Base-by-base conservation (phyloP, 2,888 invertebrate species). In the Drosophila mulleri region DNA sequence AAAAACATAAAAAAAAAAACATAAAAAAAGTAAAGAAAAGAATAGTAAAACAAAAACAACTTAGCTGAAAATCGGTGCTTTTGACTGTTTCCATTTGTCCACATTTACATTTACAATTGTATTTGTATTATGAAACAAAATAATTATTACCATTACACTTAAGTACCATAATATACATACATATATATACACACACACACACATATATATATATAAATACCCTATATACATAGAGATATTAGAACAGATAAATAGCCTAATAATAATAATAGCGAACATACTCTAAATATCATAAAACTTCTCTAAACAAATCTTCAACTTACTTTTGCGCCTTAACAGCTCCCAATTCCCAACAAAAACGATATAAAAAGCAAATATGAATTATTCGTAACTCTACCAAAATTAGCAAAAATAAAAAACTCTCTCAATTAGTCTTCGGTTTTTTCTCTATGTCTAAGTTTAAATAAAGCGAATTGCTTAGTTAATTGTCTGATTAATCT, bases 41-140 rank as follows among this genome's bases (percentile, higher is more conserved):
- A 42, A 29, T 42, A 56, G 7, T 32, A 32, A 23, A 44, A 23
- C 6, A 70, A 70, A 39, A 47, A 75, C 78, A 92, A 91, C 91
- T 91, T 93, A 93, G 93, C 93, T 93, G 93, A 93, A 93, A 92
- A 93, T 93, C 93, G 93, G 93, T 93, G 93, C 93, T 93, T 93
- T 93, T 92, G 91, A 92, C 93, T 92, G 92, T 91, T 92, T 92
- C 90, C 92, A 92, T 92, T 92, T 92, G 92, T 91, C 92, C 92
- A 88, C 83, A 88, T 76, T 89, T 89, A 87, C 88, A 89, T 75
- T 82, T 88, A 86, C 86, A 82, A 80, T 79, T 87, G 86, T 88
- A 90, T 90, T 89, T 88, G 91, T 91, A 91, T 91, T 90, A 83
- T 82, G 88, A 88, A 90, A 87, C 84, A 90, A 72, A 88, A 83